Conservation (phyloP, 2,113 vertebrate genomes). For the Blennius ocellaris region DNA sequence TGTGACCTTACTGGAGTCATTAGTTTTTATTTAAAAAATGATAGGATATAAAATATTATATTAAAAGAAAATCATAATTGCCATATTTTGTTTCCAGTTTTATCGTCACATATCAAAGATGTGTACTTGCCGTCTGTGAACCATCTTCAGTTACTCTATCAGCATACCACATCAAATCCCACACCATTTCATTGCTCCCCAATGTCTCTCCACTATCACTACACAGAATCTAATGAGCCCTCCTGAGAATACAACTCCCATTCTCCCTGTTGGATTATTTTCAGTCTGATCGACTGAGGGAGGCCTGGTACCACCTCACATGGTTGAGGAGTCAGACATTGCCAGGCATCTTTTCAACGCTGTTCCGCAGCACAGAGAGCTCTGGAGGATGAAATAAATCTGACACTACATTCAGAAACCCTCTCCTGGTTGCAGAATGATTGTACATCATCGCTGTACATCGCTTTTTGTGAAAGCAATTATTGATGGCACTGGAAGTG, state of each 20-base stretch:
- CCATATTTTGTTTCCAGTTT: too few relatives aligned
- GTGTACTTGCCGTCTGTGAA: not conserved
- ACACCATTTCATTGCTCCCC: not conserved
- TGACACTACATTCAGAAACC: not conserved
- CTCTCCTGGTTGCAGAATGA: not conserved
- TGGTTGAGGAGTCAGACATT: constrained; percentile 12
- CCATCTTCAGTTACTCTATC: constrained; percentile 5
- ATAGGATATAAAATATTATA: too few relatives aligned
- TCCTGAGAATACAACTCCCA: constrained; percentile 38
- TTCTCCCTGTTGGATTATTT: constrained; percentile 39
- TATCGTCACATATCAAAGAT: not conserved
- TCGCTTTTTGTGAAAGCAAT: constrained; percentile 11
- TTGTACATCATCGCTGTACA: not conserved
- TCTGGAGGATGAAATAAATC: constrained; percentile 1
- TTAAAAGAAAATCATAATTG: too few relatives aligned
- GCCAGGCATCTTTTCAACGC: not conserved
- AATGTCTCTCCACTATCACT: constrained; percentile 41
- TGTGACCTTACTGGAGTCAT: too few relatives aligned
- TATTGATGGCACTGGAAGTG: constrained; percentile 9
- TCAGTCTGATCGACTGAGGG: constrained; percentile 21
- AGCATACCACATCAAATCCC: constrained; percentile 28
- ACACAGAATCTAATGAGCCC: constrained; percentile 58
- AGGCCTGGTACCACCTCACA: constrained; percentile 22
- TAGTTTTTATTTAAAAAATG: too few relatives aligned
- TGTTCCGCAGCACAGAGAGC: not conserved